Conservation (phyloP, 2,113 vertebrate genomes). For the Burhinus oedicnemus region DNA sequence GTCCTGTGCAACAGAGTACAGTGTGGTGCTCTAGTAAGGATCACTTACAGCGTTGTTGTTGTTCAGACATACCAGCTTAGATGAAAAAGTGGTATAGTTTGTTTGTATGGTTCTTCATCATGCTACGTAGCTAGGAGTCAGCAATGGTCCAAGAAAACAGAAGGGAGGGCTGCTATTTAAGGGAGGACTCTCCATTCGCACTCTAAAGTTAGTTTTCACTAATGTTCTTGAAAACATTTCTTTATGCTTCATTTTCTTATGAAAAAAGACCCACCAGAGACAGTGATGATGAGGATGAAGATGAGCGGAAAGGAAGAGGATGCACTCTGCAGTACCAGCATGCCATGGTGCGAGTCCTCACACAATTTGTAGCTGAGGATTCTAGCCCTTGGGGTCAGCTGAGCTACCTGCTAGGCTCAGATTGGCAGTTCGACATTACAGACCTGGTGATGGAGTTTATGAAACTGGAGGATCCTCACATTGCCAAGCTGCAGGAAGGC, state of each 20-base stretch:
- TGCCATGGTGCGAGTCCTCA: slow-evolving; percentile 89
- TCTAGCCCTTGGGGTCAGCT: slow-evolving; percentile 81
- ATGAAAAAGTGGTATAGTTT: background rate
- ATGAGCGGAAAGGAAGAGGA: slow-evolving; percentile 85
- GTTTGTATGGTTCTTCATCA: rapidly evolving
- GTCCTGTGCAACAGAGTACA: background rate
- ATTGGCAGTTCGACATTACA: slow-evolving; percentile 95
- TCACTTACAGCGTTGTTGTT: rapidly evolving
- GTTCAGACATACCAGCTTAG: background rate
- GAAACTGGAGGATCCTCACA: slow-evolving; percentile 87
- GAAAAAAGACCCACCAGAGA: slow-evolving; percentile 82
- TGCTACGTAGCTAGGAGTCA: background rate
- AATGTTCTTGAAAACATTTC: background rate
- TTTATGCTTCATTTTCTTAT: background rate
- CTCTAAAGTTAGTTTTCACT: background rate
- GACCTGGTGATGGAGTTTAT: slow-evolving; percentile 90
- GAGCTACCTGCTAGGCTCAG: slow-evolving; percentile 84
- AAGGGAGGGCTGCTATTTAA: background rate
- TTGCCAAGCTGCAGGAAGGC: slow-evolving; percentile 85
- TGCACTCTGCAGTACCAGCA: slow-evolving; percentile 94
- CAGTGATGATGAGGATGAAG: slow-evolving; percentile 95
- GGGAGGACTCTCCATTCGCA: background rate
- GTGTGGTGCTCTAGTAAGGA: background rate
- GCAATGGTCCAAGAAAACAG: rapidly evolving
- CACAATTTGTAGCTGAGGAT: slow-evolving; percentile 90